Evolutionary conservation across 2,888 invertebrate genomes (phyloP), one percentile per base, ranked within the genome.

Genomic region (Sminthurinus aureus): DNA sequence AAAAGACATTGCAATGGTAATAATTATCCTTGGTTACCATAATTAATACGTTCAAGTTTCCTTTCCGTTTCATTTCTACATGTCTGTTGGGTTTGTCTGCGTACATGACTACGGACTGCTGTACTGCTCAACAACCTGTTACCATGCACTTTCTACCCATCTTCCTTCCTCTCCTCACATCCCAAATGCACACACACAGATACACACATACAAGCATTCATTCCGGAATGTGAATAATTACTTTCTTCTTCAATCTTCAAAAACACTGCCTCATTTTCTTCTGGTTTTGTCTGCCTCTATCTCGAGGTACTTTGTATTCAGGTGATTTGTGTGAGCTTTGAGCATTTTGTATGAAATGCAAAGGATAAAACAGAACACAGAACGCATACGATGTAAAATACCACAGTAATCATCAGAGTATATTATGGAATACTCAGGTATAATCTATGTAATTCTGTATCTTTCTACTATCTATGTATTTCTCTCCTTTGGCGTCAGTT

Each of bases 51-150:
- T 20, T 24, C 22, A 22, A 38, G 38, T 38, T 38, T 38, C 13
- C 6, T n/a, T 69, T 71, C 24, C 6, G 71, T 24, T 71, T 71
- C 71, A 71, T 71, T 71, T 71, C n/a, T 12, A 69, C n/a, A 38
- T 38, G 38, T 38, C 38, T 38, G 38, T 6, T 38, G 38, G 38
- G 38, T 6, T 38, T 1, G 38, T 38, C 38, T 38, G 38, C 38
- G 38, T 38, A 38, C 38, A 38, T 38, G 38, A 38, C 38, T n/a
- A n/a, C n/a, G n/a, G n/a, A n/a, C n/a, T n/a, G n/a, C 1, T 64
- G n/a, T 69, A 9, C 22, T 69, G 8, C 22, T 24, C 22, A 24
- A 20, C 26, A 71, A 22, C 71, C 26, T 15, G 9, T 26, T 24
- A 26, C 24, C 71, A 15, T 24, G 18, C 58, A 58, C 9, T 58